phyloP scores from a whole-genome alignment of 2,888 invertebrate species.

The Polymixis lichenea region DNA sequence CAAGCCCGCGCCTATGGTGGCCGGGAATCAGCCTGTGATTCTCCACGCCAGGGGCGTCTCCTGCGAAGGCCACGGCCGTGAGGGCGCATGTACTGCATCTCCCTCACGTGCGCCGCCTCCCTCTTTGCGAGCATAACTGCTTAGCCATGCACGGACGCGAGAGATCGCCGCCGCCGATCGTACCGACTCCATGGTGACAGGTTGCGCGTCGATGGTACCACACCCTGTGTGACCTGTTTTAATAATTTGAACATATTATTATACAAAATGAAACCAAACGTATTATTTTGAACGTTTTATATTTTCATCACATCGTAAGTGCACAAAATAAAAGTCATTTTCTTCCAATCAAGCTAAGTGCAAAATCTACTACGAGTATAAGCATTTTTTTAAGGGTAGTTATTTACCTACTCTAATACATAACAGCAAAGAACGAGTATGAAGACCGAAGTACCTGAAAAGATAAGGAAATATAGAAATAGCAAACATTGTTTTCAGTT shows the following conservation, averaged over 20 bases:
- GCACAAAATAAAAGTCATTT: background rate
- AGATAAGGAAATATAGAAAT: background rate
- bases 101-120: too few relatives aligned
- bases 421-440: slow-evolving; percentile 64
- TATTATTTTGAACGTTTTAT: background rate
- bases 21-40: too few relatives aligned
- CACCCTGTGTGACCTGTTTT: background rate
- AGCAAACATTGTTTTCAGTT: background rate
- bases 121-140: too few relatives aligned
- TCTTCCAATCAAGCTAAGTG: background rate
- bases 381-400: background rate
- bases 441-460: slow-evolving; percentile 63
- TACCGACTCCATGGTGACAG: too few relatives aligned
- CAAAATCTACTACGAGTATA: background rate
- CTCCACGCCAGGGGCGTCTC: too few relatives aligned
- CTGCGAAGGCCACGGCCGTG: too few relatives aligned
- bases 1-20: too few relatives aligned
- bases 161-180: too few relatives aligned
- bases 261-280: background rate
- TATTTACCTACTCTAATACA: slow-evolving; percentile 41
- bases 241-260: background rate
- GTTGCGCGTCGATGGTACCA: too few relatives aligned
- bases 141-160: too few relatives aligned
- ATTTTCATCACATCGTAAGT: background rate
- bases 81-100: too few relatives aligned